Conservation (phyloP, 2,797 vertebrate species). For the Phalanger gymnotis region DNA sequence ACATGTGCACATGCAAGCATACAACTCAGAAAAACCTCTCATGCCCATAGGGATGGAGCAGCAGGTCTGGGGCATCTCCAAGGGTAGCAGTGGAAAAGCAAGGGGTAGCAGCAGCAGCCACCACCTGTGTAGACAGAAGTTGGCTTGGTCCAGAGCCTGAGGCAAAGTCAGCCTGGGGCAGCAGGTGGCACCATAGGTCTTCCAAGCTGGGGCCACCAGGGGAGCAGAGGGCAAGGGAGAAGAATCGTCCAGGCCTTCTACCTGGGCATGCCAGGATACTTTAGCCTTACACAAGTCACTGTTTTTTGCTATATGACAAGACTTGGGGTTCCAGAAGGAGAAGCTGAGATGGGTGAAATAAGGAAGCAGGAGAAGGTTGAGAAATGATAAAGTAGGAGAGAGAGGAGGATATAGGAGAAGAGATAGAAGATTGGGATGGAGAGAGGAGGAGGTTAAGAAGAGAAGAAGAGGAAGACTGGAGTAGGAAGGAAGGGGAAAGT, state of each 20-base stretch:
- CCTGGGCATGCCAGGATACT: not conserved
- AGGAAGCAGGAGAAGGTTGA: not conserved
- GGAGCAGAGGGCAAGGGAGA: not conserved
- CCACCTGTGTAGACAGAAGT: not conserved
- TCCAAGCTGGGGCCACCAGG: not conserved
- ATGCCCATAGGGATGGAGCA: not conserved
- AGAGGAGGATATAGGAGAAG: not conserved
- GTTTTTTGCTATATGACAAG: not conserved
- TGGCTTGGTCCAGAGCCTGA: not conserved
- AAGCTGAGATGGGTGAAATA: not conserved
- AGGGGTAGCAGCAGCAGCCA: not conserved
- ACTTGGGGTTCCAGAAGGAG: not conserved
- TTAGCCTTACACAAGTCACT: not conserved
- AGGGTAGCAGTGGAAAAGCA: not conserved
- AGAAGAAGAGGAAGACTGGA: not conserved
- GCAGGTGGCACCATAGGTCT: constrained; percentile 5
- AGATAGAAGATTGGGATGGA: not conserved
- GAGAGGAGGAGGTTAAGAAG: not conserved
- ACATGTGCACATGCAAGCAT: not conserved
- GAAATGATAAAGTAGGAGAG: not conserved
- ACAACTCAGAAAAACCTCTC: not conserved
- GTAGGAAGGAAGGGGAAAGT: no score
- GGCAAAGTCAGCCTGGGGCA: not conserved
- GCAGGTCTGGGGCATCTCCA: not conserved
- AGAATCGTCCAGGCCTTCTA: not conserved